Evolutionary conservation across 2,888 invertebrate species (phyloP).

Genomic region (Rhyacophila evoluta): DNA sequence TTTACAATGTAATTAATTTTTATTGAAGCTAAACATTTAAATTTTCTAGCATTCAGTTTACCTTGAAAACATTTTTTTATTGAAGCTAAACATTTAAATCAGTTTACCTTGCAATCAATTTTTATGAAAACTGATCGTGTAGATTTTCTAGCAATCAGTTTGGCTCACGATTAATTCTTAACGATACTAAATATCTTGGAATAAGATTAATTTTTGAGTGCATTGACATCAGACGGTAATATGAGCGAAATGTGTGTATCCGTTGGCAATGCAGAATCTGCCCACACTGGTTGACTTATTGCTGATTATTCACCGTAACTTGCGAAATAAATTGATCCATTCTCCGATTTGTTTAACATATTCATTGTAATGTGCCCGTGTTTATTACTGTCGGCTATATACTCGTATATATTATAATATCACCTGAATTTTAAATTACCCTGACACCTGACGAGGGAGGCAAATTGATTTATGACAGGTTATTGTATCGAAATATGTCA

Average conservation of each 20-base stretch:
- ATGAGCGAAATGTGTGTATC: constrained; percentile 29
- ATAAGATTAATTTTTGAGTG: background rate
- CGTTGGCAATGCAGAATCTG: constrained; percentile 10
- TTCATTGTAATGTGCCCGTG: constrained; percentile 37
- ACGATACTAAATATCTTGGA: background rate
- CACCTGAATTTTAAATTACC: background rate
- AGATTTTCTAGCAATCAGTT: no score
- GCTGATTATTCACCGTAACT: constrained; percentile 36
- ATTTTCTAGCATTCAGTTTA: no score
- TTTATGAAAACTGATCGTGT: no score
- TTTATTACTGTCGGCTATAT: constrained; percentile 23
- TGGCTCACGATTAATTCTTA: no score
- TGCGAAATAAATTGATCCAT: constrained; percentile 40
- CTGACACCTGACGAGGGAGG: constrained; percentile 1
- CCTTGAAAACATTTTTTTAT: no score
- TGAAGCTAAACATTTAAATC: no score
- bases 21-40: no score
- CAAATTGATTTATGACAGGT: background rate
- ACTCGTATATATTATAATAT: background rate
- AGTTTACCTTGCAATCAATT: no score
- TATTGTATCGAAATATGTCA: background rate
- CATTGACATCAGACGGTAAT: constrained; percentile 33
- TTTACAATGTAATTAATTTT: no score
- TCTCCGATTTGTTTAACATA: constrained; percentile 39
- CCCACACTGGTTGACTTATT: constrained; percentile 38